phyloP scores from a whole-genome alignment of 2,888 invertebrate species.

The Eudemis profundana region DNA sequence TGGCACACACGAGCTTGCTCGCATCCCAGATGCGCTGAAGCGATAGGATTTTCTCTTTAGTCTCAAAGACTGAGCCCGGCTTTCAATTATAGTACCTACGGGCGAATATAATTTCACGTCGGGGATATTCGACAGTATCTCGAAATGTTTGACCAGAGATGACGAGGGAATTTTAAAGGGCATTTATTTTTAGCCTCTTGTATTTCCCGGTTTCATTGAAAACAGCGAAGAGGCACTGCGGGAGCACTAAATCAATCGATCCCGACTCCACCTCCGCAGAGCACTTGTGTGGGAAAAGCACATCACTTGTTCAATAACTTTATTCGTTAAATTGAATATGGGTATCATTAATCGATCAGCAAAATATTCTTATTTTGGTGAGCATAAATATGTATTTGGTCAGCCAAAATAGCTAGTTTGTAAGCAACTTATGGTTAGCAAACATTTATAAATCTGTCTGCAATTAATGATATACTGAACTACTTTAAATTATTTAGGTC shows the following conservation, averaged over 20 bases:
- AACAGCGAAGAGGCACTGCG: constrained; percentile 13
- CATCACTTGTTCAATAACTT: constrained; percentile 38
- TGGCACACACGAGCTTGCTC: constrained; percentile 4
- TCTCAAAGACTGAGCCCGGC: constrained; percentile 4
- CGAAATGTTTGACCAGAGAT: not conserved
- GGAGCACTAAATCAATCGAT: constrained; percentile 38
- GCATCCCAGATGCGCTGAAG: constrained; percentile 14
- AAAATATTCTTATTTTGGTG: too few species aligned
- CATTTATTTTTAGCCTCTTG: constrained; percentile 12
- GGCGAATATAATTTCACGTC: not conserved
- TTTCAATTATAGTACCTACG: constrained; percentile 21
- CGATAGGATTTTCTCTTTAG: constrained; percentile 16
- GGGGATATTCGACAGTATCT: constrained; percentile 5
- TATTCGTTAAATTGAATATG: constrained; percentile 37
- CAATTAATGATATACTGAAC: too few species aligned
- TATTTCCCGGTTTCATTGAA: constrained; percentile 13
- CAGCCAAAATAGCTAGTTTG: too few species aligned
- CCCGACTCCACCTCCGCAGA: constrained; percentile 13
- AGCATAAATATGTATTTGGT: too few species aligned
- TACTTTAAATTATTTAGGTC: too few species aligned
- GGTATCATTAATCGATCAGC: too few species aligned
- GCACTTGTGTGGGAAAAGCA: constrained; percentile 30
- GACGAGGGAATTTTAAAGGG: not conserved
- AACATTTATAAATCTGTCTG: too few species aligned
- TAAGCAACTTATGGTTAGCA: too few species aligned